Conservation (phyloP, 1,140 invertebrate species). For the Lutraria rhynchaena region DNA sequence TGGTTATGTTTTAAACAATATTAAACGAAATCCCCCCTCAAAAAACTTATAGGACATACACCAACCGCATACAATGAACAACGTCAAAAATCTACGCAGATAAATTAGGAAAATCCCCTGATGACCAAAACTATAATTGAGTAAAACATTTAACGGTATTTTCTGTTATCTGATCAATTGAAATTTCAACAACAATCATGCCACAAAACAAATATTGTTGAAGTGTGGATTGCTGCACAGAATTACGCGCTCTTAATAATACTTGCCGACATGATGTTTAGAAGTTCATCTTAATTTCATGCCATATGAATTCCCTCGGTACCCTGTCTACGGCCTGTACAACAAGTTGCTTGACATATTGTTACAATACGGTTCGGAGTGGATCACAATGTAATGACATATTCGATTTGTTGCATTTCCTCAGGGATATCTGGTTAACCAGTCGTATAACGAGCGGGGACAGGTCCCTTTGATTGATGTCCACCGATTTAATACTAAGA, state of each 20-base stretch:
- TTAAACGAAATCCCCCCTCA: no score
- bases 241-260: not conserved
- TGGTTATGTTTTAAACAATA: no score
- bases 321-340: slow-evolving; percentile 4
- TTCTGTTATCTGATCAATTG: no score
- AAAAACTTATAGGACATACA: no score
- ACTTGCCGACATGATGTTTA: no score
- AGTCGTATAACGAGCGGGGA: slow-evolving; percentile 27
- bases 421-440: slow-evolving; percentile 17
- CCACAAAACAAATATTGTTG: not conserved
- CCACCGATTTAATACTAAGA: no score
- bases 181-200: no score
- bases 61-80: no score
- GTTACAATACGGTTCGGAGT: not conserved
- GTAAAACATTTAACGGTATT: no score
- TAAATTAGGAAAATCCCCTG: no score
- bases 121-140: no score
- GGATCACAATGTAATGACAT: slow-evolving; percentile 28
- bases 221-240: not conserved
- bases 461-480: slow-evolving; percentile 17
- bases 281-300: not conserved
- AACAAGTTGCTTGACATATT: slow-evolving; percentile 46
- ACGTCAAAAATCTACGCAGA: no score
- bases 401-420: slow-evolving; percentile 44
- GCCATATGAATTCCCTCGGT: not conserved